phyloP scores from a whole-genome alignment of 2,113 vertebrate species.

The Sylvia atricapilla region DNA sequence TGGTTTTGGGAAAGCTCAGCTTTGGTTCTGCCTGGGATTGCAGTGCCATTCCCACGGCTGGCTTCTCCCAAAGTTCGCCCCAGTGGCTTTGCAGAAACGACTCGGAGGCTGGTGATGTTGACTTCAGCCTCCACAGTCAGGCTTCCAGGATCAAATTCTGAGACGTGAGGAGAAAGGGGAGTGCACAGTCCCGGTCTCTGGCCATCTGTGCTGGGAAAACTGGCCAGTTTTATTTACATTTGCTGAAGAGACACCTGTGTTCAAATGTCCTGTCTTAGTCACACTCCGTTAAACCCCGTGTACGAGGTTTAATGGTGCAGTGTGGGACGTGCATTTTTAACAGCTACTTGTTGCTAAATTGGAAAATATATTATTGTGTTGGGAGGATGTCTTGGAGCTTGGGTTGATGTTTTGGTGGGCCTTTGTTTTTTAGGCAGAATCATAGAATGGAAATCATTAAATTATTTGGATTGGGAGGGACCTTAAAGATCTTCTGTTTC shows the following conservation, averaged over 20 bases:
- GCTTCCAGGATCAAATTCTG: background rate
- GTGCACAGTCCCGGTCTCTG: background rate
- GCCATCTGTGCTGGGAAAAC: background rate
- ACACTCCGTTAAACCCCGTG: background rate
- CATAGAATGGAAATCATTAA: background rate
- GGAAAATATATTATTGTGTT: background rate
- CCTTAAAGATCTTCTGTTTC: background rate
- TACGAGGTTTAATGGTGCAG: fast-evolving
- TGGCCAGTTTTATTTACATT: background rate
- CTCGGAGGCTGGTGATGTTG: background rate
- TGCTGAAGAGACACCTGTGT: background rate
- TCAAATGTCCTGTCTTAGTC: background rate
- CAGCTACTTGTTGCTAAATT: background rate
- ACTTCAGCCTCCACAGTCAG: background rate
- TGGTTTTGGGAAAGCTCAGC: background rate
- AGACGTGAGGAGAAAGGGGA: background rate
- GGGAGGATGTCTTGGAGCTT: background rate
- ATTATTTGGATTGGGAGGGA: background rate
- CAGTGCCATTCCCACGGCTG: background rate
- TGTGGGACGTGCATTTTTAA: background rate
- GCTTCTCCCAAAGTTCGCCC: background rate
- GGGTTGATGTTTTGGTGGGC: background rate
- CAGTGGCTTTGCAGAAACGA: background rate
- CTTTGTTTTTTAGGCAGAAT: background rate
- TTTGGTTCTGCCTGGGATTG: background rate